Conservation (phyloP, 2,888 invertebrate species). For the Chymomyza procnemis region DNA sequence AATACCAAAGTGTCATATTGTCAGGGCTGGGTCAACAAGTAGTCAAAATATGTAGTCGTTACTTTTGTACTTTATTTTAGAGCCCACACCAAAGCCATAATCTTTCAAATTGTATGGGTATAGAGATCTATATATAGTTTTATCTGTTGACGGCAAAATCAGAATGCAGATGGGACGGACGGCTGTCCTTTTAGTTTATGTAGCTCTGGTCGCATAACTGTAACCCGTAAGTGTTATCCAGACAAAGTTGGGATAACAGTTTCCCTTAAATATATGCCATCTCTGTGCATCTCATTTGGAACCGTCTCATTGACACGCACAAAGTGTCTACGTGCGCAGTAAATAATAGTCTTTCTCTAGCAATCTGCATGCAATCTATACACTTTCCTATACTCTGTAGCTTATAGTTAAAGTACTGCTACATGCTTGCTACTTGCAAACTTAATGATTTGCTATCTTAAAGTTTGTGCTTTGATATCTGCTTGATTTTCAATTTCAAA, state of each 20-base stretch:
- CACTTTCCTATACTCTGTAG: background rate
- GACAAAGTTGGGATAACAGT: background rate
- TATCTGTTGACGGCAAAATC: background rate
- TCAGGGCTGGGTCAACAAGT: background rate
- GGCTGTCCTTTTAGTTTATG: background rate
- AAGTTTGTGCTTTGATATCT: too few relatives aligned
- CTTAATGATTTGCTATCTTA: too few relatives aligned
- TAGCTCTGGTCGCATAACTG: background rate
- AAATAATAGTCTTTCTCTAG: background rate
- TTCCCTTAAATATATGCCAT: background rate
- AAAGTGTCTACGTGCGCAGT: background rate
- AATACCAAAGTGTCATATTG: background rate
- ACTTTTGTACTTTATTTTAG: background rate
- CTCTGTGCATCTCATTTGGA: background rate
- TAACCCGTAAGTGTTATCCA: too few relatives aligned
- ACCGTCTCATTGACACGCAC: background rate
- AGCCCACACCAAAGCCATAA: background rate
- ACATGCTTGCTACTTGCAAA: too few relatives aligned
- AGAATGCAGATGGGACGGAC: background rate
- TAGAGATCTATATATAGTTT: background rate
- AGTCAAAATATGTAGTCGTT: background rate
- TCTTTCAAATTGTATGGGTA: background rate
- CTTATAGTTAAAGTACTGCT: background rate
- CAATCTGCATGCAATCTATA: background rate
- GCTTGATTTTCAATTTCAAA: too few relatives aligned